phyloP scores from a whole-genome alignment of 2,888 invertebrate species.

The Eupithecia abbreviata region DNA sequence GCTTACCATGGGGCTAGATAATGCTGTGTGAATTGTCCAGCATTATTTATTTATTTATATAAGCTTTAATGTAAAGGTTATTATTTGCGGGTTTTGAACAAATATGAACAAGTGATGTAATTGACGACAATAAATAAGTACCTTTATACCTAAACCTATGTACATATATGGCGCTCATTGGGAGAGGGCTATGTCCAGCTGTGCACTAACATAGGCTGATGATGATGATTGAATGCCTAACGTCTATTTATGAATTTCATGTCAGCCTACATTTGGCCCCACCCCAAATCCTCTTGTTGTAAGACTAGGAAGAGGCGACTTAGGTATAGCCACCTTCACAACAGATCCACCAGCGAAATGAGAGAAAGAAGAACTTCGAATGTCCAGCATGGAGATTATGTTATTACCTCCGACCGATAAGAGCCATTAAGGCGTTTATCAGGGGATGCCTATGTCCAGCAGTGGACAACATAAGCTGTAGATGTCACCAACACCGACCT shows the following conservation, averaged over 20 bases:
- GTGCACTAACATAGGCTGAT: no score
- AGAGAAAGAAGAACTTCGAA: neutral
- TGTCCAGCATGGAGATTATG: neutral
- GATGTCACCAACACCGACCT: neutral
- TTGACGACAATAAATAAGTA: no score
- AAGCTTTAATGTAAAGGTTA: constrained; percentile 25
- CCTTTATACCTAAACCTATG: no score
- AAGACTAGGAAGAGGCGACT: neutral
- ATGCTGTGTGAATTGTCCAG: no score
- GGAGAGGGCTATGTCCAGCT: no score
- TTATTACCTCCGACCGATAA: neutral
- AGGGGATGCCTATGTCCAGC: neutral
- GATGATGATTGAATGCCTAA: neutral
- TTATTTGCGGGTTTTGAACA: constrained; percentile 12
- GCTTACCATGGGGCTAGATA: no score
- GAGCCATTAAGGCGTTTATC: neutral
- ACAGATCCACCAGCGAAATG: neutral
- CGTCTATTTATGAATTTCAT: neutral
- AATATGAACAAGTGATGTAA: constrained; percentile 4
- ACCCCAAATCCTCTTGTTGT: neutral
- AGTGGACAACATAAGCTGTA: neutral
- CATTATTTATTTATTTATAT: constrained; percentile 9
- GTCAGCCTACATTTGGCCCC: neutral
- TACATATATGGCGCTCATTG: no score
- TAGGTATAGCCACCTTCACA: neutral